These are phyloP conservation scores for Thecophora atra DNA, from an alignment of 2,888 invertebrate species.

Conservation along the genomic window DNA sequence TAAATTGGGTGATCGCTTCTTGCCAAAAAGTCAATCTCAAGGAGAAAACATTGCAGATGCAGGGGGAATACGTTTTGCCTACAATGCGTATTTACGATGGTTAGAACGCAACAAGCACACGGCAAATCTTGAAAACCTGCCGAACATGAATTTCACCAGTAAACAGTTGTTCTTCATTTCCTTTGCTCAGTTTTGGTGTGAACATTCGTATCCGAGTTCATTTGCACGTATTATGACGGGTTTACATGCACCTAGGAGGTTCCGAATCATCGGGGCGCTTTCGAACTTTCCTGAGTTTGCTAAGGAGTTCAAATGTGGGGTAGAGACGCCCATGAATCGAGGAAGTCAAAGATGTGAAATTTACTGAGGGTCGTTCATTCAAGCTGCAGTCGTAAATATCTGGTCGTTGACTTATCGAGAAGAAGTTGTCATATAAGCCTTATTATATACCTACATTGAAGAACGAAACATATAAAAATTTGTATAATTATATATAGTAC, in stretches of 20 bases:
- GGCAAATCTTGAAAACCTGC: conserved; percentile 48
- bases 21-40: conserved; percentile 52
- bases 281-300: conserved; percentile 58
- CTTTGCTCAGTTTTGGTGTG: conserved; percentile 61
- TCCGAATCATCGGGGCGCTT: conserved; percentile 57
- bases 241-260: conserved; percentile 52
- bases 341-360: conserved; percentile 55
- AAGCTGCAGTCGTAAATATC: no score
- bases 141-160: conserved; percentile 53
- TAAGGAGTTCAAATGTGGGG: conserved; percentile 54
- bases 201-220: conserved; percentile 47
- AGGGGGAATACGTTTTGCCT: conserved; percentile 60
- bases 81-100: conserved; percentile 57
- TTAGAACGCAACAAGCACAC: conserved; percentile 40
- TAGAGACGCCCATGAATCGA: conserved; percentile 54
- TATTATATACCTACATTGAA: no score
- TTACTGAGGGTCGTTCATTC: conserved; percentile 54
- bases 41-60: conserved; percentile 63
- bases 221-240: conserved; percentile 49
- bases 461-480: no score
- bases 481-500: no score
- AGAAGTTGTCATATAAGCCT: no score
- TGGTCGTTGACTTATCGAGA: no score
- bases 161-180: conserved; percentile 61
- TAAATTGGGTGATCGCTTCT: conserved; percentile 46